A percentile compares a stretch with the other conserved stretches of the same genome.
phyloP scores from a whole-genome alignment of 2,888 invertebrate genomes.

The Axea sp. region DNA sequence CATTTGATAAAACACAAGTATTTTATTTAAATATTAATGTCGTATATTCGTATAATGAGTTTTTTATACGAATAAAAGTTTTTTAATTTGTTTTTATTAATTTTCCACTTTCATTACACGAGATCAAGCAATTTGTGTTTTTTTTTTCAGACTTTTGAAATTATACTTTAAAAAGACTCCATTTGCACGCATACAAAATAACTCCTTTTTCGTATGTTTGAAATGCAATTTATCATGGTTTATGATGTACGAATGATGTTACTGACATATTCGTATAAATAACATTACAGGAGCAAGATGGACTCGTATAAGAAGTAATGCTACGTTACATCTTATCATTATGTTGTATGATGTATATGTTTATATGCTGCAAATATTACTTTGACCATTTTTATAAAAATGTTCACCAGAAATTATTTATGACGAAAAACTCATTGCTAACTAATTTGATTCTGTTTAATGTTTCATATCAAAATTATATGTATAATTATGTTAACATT shows the following conservation, averaged over 20 bases:
- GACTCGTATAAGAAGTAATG: constrained; percentile 32
- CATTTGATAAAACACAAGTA: no score
- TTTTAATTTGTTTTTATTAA: no score
- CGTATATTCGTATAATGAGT: no score
- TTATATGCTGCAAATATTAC: constrained; percentile 14
- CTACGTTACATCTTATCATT: constrained; percentile 40
- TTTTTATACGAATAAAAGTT: no score
- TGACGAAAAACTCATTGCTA: not conserved
- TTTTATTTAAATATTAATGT: no score
- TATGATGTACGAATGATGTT: constrained; percentile 49
- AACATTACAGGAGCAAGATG: constrained; percentile 13
- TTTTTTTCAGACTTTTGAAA: no score
- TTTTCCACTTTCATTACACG: no score
- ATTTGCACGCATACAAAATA: constrained; percentile 7
- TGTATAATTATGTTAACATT: no score
- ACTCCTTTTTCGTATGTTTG: constrained; percentile 20
- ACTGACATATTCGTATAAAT: constrained; percentile 51
- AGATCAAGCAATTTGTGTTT: no score
- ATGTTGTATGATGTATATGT: constrained; percentile 5
- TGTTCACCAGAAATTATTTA: not conserved
- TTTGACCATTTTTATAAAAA: not conserved
- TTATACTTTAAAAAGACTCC: not conserved
- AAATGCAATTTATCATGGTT: constrained; percentile 35
- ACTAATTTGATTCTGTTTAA: no score
- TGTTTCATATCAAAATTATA: no score